A percentile compares a stretch with the other conserved stretches of the same genome.
These are phyloP conservation scores for Bos taurus DNA, from an alignment of 2,113 vertebrate genomes.

Conservation along the genomic window DNA sequence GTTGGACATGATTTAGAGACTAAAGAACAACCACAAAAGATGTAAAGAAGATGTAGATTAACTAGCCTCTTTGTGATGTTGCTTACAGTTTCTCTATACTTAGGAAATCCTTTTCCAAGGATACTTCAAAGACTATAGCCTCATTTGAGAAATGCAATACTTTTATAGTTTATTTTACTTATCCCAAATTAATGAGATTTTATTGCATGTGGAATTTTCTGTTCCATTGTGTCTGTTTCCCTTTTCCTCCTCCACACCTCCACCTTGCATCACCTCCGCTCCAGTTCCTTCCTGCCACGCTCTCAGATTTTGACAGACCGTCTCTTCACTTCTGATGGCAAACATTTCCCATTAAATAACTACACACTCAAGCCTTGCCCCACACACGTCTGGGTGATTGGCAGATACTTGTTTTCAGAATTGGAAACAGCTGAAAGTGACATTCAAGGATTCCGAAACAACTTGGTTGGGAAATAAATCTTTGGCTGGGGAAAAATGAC, in stretches of 20 bases:
- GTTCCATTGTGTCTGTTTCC: background rate
- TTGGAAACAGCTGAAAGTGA: constrained; percentile 61
- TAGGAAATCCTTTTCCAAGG: background rate
- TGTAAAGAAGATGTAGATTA: background rate
- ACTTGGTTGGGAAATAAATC: constrained; percentile 59
- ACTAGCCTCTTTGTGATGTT: background rate
- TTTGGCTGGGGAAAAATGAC: constrained; percentile 42
- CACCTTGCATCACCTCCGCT: background rate
- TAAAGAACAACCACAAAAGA: background rate
- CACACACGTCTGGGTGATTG: constrained; percentile 13
- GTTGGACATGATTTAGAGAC: background rate
- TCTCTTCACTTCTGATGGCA: background rate
- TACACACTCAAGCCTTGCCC: background rate
- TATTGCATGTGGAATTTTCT: background rate
- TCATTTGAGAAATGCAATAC: background rate
- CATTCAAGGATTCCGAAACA: constrained; percentile 46
- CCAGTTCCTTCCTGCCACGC: background rate
- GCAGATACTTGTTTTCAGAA: constrained; percentile 50
- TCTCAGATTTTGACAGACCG: background rate
- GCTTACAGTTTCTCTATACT: background rate
- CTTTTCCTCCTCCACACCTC: background rate
- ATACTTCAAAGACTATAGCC: background rate
- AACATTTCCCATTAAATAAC: constrained; percentile 43
- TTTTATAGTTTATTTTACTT: background rate
- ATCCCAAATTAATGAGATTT: background rate